Evolutionary conservation across 1,140 invertebrate genomes (phyloP), one percentile per base, ranked within the genome.

Genomic region (Hydropsyche tenuis): DNA sequence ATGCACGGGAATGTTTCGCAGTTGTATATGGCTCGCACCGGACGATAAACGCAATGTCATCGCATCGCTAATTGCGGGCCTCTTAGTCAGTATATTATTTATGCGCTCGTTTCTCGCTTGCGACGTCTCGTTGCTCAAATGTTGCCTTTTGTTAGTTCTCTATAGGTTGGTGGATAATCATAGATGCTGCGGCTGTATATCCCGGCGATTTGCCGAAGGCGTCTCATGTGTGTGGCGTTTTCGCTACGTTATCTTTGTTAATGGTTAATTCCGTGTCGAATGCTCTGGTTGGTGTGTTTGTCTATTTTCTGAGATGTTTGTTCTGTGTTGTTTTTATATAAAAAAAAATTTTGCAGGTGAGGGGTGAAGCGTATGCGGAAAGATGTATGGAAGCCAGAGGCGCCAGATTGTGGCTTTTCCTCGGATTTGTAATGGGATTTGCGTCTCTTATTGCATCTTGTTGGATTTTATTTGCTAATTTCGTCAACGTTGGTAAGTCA

Each of bases 221-320:
- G 25, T 91, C 94, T 14, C 97, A 96, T 83, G 89, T 97, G n/a
- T 97, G 96, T 82, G 97, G 97, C 22, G 91, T 98, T 23, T 90
- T 98, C 82, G 94, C 94, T 25, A 98, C 96, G 20, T 80, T 99
- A 73, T 97, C 96, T 23, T 89, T 99, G 48, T 90, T 99, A 77
- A 98, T 99, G 96, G 93, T 99, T 3, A 99, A 99, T 85, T 92
- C 94, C 20, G 96, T 99, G 1, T 96, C 96, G 27, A 99, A 97
- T 88, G 93, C 94, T 64, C 95, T 97, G 85, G 90, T 96, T 76
- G 30, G n/a, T 56, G 43, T 12, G n/a, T 23, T 60, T n/a, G n/a
- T n/a, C n/a, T n/a, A n/a, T n/a, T n/a, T 37, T 37, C 30, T 37
- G 30, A 37, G 3, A 37, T 37, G 30, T 37, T 37, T 37, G 30